A percentile compares a stretch with the other conserved stretches of the same genome.
These are phyloP conservation scores for Upupa epops DNA, from an alignment of 2,113 vertebrate genomes.

Conservation along the genomic window DNA sequence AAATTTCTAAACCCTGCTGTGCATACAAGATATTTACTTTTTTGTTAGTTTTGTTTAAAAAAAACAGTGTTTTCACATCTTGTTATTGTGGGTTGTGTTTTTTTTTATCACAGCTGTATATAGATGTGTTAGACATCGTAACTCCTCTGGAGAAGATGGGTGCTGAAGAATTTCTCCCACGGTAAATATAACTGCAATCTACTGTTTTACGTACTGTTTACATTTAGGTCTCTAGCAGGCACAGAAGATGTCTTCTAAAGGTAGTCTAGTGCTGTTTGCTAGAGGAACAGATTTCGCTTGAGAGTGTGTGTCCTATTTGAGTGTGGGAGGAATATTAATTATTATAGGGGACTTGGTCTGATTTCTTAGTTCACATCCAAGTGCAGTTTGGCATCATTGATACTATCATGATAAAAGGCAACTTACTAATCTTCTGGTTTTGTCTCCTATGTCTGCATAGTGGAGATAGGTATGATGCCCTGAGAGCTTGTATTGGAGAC, in stretches of 20 bases:
- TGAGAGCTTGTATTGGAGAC: constrained; percentile 91
- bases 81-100: not conserved
- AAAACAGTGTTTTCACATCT: too few relatives aligned
- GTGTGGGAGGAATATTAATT: not conserved
- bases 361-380: not conserved
- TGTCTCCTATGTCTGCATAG: constrained; percentile 50
- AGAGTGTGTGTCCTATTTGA: not conserved
- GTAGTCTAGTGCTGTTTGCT: not conserved
- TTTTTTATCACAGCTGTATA: constrained; percentile 83
- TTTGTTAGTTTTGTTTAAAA: too few relatives aligned
- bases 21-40: not conserved
- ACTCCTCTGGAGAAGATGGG: constrained; percentile 78
- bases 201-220: not conserved
- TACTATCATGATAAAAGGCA: not conserved
- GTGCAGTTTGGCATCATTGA: not conserved
- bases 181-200: constrained; percentile 68
- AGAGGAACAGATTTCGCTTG: not conserved
- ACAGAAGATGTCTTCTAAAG: not conserved
- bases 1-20: not conserved
- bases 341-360: not conserved
- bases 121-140: constrained; percentile 88
- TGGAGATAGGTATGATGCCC: constrained; percentile 92
- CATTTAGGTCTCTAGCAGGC: not conserved
- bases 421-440: not conserved
- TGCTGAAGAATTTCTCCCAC: constrained; percentile 87